Evolutionary conservation across 1,140 invertebrate species (phyloP), one percentile per base, ranked within the genome.

Genomic region (Chrysoperla carnea): DNA sequence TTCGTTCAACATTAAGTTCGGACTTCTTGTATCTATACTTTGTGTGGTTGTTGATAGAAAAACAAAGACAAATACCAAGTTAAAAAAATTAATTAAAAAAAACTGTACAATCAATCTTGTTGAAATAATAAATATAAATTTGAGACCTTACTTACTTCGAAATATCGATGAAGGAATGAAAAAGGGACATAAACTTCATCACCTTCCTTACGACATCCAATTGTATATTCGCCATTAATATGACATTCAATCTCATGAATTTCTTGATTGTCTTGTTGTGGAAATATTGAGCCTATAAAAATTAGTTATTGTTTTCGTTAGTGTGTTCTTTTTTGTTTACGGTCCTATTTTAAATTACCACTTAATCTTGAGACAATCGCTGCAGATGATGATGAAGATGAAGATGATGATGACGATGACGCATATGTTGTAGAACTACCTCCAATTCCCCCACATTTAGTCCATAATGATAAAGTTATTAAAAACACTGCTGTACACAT

Each of bases 181-280:
- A 95, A 95, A 11, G 91, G 90, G 50, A 95, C 60, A 59, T 82
- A 94, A 11, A 95, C 78, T 68, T 93, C 87, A 52, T 78, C 77
- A n/a, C 74, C 76, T 61, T 90, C 84, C 48, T 80, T 79, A 37
- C 78, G 73, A 64, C 90, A 93, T 13, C 76, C 71, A 48, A 94
- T 73, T 5, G 76, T 76, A 56, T 85, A 87, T 54, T 89, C 85
- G 37, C 82, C 84, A 66, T 94, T 92, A 55, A 94, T 93, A 37
- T 77, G 64, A 61, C 90, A 94, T 48, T 90, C 84, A 45, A 93
- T 85, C 54, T 85, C 82, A 58, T 86, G 76, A 49, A 69, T 67
- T 12, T 60, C 62, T 42, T 64, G 59, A 41, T 64, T 52, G 45
- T 59, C 55, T 23, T 23, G 17, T 23, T 23, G 17, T 23, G 17